These are phyloP conservation scores for Sylvilagus bachmani DNA, from an alignment of 2,113 vertebrate species.

Conservation along the genomic window DNA sequence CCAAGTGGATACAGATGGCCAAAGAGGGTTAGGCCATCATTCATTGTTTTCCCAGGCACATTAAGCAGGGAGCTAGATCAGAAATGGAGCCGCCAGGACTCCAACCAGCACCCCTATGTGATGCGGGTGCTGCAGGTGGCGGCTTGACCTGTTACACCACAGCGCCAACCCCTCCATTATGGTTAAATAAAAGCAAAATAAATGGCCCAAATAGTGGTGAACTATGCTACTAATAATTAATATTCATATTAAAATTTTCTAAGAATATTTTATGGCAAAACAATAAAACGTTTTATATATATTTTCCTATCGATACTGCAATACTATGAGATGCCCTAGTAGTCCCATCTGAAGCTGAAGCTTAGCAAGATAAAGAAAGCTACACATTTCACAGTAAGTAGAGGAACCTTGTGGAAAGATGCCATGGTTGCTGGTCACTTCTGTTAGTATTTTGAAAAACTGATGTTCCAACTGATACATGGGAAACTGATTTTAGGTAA, in stretches of 20 bases:
- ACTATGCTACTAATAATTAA: conserved; percentile 14
- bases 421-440: neutral
- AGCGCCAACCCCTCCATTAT: too few relatives aligned
- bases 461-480: neutral
- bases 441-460: conserved; percentile 8
- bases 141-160: too few relatives aligned
- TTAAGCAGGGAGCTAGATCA: too few relatives aligned
- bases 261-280: neutral
- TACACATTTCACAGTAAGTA: conserved; percentile 19
- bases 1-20: too few relatives aligned
- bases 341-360: conserved; percentile 7
- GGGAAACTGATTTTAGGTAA: conserved; percentile 1
- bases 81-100: too few relatives aligned
- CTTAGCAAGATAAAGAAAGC: neutral
- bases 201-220: neutral
- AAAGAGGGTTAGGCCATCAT: too few relatives aligned
- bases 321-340: neutral
- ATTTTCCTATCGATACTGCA: conserved; percentile 9
- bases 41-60: too few relatives aligned
- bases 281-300: neutral
- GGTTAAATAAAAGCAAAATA: neutral
- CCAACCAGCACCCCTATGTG: too few relatives aligned
- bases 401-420: neutral
- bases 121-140: too few relatives aligned
- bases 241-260: conserved; percentile 47